Conservation (phyloP, 1,140 invertebrate genomes). For the Caenorhabditis elegans region DNA sequence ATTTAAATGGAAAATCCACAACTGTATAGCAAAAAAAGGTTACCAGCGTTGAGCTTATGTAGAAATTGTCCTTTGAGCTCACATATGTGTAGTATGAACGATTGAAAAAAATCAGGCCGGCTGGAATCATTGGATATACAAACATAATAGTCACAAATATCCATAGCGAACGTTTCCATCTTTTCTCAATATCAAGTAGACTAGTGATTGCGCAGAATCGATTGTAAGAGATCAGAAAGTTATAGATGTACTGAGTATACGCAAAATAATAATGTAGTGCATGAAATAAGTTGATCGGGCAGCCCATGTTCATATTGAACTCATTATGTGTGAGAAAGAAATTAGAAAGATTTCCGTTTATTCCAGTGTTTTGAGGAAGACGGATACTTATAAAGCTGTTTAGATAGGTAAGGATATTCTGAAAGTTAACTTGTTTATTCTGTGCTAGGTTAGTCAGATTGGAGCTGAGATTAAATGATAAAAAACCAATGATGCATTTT, state of each 20-base stretch:
- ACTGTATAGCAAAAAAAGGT: too few relatives aligned
- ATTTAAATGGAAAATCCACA: too few relatives aligned
- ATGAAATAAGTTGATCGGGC: not conserved
- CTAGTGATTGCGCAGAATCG: not conserved
- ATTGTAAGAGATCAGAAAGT: not conserved
- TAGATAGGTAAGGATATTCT: not conserved
- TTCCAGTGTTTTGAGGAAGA: not conserved
- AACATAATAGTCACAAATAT: not conserved
- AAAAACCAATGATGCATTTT: too few relatives aligned
- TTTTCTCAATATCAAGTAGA: not conserved
- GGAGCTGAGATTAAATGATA: too few relatives aligned
- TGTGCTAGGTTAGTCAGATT: too few relatives aligned
- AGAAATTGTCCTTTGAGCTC: not conserved
- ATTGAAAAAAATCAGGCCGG: not conserved
- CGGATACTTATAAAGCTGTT: not conserved
- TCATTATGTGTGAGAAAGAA: not conserved
- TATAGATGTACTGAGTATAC: not conserved
- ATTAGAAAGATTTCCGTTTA: not conserved
- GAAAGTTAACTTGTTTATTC: not conserved
- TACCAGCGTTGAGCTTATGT: not conserved
- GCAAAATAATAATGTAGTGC: not conserved
- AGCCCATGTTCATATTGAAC: not conserved
- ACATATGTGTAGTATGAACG: not conserved
- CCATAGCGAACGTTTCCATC: not conserved
- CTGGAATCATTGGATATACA: not conserved